These are phyloP conservation scores for Capitella teleta DNA, from an alignment of 1,140 invertebrate genomes.

Conservation along the genomic window DNA sequence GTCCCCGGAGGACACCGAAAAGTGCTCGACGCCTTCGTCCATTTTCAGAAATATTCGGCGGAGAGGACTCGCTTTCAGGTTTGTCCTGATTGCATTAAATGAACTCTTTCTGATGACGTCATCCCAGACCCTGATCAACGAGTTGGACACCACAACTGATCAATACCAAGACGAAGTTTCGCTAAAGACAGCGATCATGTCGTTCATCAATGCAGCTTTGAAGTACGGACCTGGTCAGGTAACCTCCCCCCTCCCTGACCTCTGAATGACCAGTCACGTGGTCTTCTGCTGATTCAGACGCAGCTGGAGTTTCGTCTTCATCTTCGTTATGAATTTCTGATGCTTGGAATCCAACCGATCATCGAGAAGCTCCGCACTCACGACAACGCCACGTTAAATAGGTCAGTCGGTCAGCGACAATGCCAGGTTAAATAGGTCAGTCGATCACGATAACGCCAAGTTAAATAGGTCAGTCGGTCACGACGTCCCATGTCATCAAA, in stretches of 20 bases:
- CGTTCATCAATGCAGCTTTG: conserved; percentile 91
- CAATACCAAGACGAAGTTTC: conserved; percentile 78
- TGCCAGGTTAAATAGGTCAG: too few species aligned
- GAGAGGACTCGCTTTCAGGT: conserved; percentile 83
- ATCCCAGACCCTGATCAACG: conserved; percentile 84
- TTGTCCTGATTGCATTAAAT: too few species aligned
- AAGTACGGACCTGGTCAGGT: conserved; percentile 89
- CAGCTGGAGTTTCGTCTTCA: conserved; percentile 91
- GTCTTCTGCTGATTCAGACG: conserved; percentile 47
- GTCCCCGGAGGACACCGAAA: conserved; percentile 85
- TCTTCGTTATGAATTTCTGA: conserved; percentile 87
- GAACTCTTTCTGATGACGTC: too few species aligned
- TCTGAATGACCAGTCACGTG: neutral
- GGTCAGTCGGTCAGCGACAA: too few species aligned
- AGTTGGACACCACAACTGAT: conserved; percentile 79
- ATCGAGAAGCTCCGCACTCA: conserved; percentile 84
- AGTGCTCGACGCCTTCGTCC: conserved; percentile 81
- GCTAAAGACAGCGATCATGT: conserved; percentile 94
- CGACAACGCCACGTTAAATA: conserved; percentile 85
- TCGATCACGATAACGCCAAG: too few species aligned
- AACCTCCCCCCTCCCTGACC: conserved; percentile 1
- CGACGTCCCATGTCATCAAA: too few species aligned
- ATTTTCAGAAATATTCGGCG: conserved; percentile 81
- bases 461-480: too few species aligned
- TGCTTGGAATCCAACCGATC: conserved; percentile 91